These are phyloP conservation scores for Agrochola litura DNA, from an alignment of 2,888 invertebrate species.

Conservation along the genomic window DNA sequence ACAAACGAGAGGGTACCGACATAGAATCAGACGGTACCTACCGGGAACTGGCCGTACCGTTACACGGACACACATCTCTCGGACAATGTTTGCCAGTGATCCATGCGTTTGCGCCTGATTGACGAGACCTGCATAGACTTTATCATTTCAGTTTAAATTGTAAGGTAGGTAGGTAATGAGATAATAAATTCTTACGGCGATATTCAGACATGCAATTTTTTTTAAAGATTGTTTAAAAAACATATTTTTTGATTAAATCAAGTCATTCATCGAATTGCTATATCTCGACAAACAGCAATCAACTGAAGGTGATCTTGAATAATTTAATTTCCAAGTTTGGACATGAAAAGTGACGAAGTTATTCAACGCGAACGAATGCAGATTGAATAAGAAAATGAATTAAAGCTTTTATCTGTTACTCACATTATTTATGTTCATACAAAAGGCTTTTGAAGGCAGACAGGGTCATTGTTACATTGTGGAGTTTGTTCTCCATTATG, in stretches of 20 bases:
- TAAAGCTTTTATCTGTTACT: conserved; percentile 25
- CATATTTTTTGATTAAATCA: background rate
- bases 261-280: conserved; percentile 9
- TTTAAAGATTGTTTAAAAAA: background rate
- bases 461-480: conserved; percentile 26
- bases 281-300: background rate
- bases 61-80: conserved; percentile 53
- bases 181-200: background rate
- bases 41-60: conserved; percentile 62
- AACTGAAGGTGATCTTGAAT: conserved; percentile 23
- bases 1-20: conserved; percentile 52
- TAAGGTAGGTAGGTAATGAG: background rate
- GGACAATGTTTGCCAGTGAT: conserved; percentile 51
- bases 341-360: conserved; percentile 22
- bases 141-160: background rate
- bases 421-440: conserved; percentile 32
- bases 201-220: background rate
- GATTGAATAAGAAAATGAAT: conserved; percentile 30
- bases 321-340: conserved; percentile 27
- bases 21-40: conserved; percentile 44
- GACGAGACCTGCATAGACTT: background rate
- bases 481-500: conserved; percentile 16
- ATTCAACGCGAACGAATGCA: conserved; percentile 26
- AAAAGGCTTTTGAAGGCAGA: conserved; percentile 36
- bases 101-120: conserved; percentile 28